A percentile compares a stretch with the other conserved stretches of the same genome.
phyloP scores from a whole-genome alignment of 2,888 invertebrate species.

The Odontocerum albicorne region DNA sequence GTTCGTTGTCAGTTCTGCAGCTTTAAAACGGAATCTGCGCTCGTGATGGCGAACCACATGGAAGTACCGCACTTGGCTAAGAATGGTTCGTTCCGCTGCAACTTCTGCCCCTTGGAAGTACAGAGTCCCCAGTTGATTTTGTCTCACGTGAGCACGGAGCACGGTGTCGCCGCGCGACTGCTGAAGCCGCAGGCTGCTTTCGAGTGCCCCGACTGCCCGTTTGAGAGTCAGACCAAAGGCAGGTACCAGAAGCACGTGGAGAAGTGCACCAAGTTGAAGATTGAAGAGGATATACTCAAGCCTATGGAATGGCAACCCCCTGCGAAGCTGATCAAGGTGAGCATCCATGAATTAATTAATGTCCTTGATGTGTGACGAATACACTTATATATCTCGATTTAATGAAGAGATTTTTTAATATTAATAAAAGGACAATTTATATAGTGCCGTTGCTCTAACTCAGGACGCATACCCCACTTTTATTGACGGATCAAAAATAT shows the following conservation, averaged over 20 bases:
- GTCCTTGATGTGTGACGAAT: no score
- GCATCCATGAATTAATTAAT: no score
- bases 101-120: slow-evolving; percentile 15
- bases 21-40: slow-evolving; percentile 18
- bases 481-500: no score
- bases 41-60: slow-evolving; percentile 24
- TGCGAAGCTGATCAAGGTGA: slow-evolving; percentile 21
- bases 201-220: slow-evolving; percentile 23
- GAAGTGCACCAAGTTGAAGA: slow-evolving; percentile 9
- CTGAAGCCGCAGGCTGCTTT: slow-evolving; percentile 4
- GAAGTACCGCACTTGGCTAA: slow-evolving; percentile 17
- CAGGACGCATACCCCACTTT: no score
- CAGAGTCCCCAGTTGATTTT: slow-evolving; percentile 4
- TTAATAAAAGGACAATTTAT: no score
- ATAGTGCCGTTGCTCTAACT: no score
- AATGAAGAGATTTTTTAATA: no score
- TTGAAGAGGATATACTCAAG: slow-evolving; percentile 1
- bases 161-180: slow-evolving; percentile 17
- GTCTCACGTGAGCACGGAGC: slow-evolving; percentile 10
- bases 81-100: slow-evolving; percentile 5
- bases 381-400: no score
- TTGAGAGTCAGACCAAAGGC: slow-evolving; percentile 18
- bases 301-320: slow-evolving; percentile 23
- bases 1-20: slow-evolving; percentile 22
- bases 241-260: slow-evolving; percentile 14